Percentiles rank a stretch among this genome's conserved stretches.
phyloP scores from a whole-genome alignment of 2,113 vertebrate species.

The Prolemur simus region DNA sequence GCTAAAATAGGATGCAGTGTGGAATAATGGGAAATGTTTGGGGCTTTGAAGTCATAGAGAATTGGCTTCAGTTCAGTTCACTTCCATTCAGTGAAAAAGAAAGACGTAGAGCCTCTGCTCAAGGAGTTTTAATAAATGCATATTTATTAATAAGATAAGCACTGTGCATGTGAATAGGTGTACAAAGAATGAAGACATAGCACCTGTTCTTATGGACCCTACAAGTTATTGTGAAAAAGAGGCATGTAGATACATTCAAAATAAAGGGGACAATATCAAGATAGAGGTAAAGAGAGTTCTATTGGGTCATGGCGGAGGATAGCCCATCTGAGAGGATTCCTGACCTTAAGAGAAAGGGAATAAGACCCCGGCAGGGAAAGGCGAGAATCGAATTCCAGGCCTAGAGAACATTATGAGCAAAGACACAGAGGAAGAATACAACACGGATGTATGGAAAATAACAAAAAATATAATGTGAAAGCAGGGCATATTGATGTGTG shows the following conservation, averaged over 20 bases:
- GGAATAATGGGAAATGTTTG: neutral
- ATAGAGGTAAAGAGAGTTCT: neutral
- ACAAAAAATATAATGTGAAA: neutral
- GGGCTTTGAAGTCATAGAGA: constrained; percentile 30
- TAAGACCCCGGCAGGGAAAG: neutral
- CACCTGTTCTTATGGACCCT: neutral
- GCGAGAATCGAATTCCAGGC: neutral
- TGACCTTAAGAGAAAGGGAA: neutral
- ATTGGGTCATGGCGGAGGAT: neutral
- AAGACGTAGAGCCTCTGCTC: neutral
- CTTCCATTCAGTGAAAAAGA: neutral
- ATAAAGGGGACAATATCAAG: neutral
- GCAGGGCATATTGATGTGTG: neutral
- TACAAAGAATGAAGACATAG: neutral
- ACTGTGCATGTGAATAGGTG: neutral
- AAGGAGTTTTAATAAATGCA: neutral
- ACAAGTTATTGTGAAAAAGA: neutral
- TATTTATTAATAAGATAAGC: neutral
- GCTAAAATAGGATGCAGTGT: neutral
- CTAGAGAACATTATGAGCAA: neutral
- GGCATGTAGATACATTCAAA: neutral
- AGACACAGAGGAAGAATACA: neutral
- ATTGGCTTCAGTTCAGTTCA: constrained; percentile 55
- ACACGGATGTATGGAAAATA: neutral
- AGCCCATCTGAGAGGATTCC: neutral